These are phyloP conservation scores for Rhinichthys osculus DNA, from an alignment of 2,797 vertebrate genomes.

Conservation along the genomic window DNA sequence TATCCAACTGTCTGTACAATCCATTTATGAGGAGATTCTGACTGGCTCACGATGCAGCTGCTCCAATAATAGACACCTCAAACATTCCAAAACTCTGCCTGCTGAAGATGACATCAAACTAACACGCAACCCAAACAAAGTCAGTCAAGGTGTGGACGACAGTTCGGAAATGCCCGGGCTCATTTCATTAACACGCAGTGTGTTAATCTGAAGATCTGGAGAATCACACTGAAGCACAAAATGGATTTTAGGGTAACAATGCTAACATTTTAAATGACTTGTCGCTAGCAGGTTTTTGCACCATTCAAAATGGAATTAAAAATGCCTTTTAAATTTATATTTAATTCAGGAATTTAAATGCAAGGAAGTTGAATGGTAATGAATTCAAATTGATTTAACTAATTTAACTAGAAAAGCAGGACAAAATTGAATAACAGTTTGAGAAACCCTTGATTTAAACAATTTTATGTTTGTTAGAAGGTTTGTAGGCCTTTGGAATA, in stretches of 20 bases:
- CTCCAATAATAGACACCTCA: conserved; percentile 74
- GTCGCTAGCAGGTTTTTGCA: neutral
- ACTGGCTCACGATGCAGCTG: conserved; percentile 68
- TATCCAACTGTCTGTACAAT: conserved; percentile 73
- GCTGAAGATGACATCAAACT: conserved; percentile 18
- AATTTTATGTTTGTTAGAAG: neutral
- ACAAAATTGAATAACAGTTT: neutral
- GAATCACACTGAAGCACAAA: neutral
- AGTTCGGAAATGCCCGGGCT: neutral
- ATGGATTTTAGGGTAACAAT: neutral
- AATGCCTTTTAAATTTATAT: neutral
- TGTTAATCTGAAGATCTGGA: too few relatives aligned
- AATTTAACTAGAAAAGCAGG: neutral
- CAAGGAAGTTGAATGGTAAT: neutral
- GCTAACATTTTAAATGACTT: neutral
- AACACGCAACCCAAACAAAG: conserved; percentile 1
- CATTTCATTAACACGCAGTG: neutral
- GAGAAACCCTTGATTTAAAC: neutral
- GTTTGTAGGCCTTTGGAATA: neutral
- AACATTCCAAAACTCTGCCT: conserved; percentile 33
- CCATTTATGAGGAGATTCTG: conserved; percentile 66
- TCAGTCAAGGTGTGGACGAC: neutral
- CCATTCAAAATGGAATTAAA: neutral
- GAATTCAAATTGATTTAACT: neutral
- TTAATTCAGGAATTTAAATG: neutral